Evolutionary conservation across 2,113 vertebrate genomes (phyloP).

Genomic region (Sinocyclocheilus grahami): DNA sequence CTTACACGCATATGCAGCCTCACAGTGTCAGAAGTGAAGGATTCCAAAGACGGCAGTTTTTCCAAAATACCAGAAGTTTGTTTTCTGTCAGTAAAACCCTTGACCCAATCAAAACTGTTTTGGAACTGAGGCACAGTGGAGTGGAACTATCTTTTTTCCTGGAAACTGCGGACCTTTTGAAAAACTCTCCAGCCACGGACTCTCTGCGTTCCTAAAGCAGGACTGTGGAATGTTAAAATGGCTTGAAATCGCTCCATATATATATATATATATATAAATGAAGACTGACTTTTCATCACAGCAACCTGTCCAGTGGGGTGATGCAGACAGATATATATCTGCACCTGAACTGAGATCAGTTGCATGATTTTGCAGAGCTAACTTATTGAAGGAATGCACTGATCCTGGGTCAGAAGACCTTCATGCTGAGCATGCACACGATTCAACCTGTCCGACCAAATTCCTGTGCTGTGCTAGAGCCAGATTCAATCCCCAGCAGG

Average conservation of each 20-base stretch:
- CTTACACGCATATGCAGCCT: conserved; percentile 53
- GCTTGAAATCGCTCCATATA: background rate
- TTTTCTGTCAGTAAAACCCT: conserved; percentile 58
- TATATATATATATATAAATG: background rate
- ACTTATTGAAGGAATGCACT: background rate
- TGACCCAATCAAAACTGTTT: conserved; percentile 46
- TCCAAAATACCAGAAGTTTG: conserved; percentile 44
- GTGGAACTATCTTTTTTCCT: conserved; percentile 51
- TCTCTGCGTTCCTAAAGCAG: conserved; percentile 2
- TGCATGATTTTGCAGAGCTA: background rate
- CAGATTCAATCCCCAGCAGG: conserved; percentile 42
- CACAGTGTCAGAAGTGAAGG: conserved; percentile 55
- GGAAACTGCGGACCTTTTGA: conserved; percentile 2
- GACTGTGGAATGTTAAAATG: background rate
- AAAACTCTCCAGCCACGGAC: conserved; percentile 13
- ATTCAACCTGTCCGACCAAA: conserved; percentile 37
- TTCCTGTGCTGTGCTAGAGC: conserved; percentile 36
- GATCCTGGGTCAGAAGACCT: conserved; percentile 22
- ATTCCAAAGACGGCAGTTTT: conserved; percentile 63
- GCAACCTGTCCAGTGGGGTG: background rate
- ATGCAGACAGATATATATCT: background rate
- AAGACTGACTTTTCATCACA: background rate
- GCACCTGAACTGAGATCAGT: conserved; percentile 18
- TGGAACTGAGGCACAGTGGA: conserved; percentile 56
- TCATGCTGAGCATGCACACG: background rate